phyloP scores from a whole-genome alignment of 1,140 invertebrate genomes.

The Meloidogyne hapla region DNA sequence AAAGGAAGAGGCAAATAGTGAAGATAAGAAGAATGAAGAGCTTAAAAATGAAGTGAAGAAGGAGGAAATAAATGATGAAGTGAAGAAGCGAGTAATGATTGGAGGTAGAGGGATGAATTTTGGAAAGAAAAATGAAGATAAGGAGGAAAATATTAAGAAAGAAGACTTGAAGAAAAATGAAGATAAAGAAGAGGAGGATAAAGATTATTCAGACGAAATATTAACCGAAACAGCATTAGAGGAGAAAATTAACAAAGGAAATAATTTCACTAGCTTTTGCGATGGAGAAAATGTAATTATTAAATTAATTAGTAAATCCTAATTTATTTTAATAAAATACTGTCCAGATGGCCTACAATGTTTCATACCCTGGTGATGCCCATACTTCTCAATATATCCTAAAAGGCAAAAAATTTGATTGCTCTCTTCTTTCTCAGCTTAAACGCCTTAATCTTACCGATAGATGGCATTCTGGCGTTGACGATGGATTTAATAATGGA shows the following conservation, averaged over 20 bases:
- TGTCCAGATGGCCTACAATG: not conserved
- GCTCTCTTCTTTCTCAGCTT: not conserved
- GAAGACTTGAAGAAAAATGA: not conserved
- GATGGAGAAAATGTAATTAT: not conserved
- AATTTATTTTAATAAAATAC: not conserved
- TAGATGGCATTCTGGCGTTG: not conserved
- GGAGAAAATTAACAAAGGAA: too few relatives aligned
- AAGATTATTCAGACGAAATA: not conserved
- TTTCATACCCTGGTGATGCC: not conserved
- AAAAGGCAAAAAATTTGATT: not conserved
- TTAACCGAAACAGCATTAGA: too few relatives aligned
- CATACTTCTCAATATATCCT: not conserved
- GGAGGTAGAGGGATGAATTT: not conserved
- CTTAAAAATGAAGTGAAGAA: not conserved
- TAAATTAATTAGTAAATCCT: too few relatives aligned
- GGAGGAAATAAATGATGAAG: not conserved
- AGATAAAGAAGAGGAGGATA: not conserved
- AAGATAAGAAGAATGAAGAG: not conserved
- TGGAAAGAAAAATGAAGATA: not conserved
- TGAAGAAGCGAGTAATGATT: not conserved
- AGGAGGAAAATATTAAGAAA: not conserved
- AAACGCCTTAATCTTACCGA: not conserved
- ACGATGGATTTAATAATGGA: not conserved
- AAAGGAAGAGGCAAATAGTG: too few relatives aligned
- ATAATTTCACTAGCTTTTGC: not conserved